Base-by-base conservation (phyloP, 2,888 invertebrate genomes). In the Drosophila histrio region DNA sequence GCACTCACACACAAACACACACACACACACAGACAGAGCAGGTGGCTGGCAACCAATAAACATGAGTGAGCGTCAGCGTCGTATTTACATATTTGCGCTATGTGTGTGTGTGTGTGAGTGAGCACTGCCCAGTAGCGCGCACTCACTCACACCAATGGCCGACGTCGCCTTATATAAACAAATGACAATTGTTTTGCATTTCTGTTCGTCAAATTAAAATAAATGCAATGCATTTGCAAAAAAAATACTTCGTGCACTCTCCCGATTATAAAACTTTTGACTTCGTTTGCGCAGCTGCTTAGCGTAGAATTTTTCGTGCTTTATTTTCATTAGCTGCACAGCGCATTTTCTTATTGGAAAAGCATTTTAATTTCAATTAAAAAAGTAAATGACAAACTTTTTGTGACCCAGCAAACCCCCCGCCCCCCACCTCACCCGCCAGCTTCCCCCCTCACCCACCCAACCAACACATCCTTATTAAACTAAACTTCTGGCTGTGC, bases 31-130 rank as follows among this genome's bases (percentile, higher is more conserved):
- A 58, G 58, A 43, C 74, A 74, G 80, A 82, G 88, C 90, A 89
- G 89, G 89, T 89, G 90, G 89, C 90, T 76, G 87, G 89, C 87
- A 88, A 85, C 89, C 89, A 89, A 90, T 89, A 89, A 89, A 89
- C 89, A 84, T 84, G 76, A 87, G 79, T 84, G 74, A 79, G 80
- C 86, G 66, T 73, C 66, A 69, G 74, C 77, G 58, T 50, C 63
- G 65, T 68, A 75, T 77, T 77, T 72, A 76, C 80, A 86, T 87
- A 86, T 84, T 88, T 87, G 79, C 77, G 59, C 63, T 60, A 65
- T 67, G 36, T 44, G 52, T 53, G 65, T 54, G 53, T 30, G 53
- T 30, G 52, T 49, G 46, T 44, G 76, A 53, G 70, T 72, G 79
- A 72, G 72, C 67, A 74, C 57, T 68, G 68, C 79, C 74, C 74